phyloP scores from a whole-genome alignment of 2,888 invertebrate genomes.

The Isotomurus palustris region DNA sequence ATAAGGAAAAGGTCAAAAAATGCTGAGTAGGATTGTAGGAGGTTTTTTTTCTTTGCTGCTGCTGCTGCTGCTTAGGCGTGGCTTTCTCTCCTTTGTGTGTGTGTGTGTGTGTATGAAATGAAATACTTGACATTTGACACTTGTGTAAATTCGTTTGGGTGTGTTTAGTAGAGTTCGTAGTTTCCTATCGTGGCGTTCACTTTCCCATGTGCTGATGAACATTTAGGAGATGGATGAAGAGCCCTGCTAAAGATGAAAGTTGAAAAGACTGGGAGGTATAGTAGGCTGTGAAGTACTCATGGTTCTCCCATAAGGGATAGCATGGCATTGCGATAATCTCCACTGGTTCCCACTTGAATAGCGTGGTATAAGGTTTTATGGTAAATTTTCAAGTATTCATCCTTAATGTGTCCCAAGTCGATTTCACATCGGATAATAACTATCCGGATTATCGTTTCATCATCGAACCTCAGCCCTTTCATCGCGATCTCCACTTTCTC shows the following conservation, averaged over 20 bases:
- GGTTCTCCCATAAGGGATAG: constrained; percentile 58
- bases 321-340: constrained; percentile 62
- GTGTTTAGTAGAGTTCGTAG: too few species aligned
- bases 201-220: too few species aligned
- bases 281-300: too few species aligned
- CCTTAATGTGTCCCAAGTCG: constrained; percentile 65
- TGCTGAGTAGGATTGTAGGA: too few species aligned
- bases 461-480: constrained; percentile 30
- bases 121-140: too few species aligned
- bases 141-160: too few species aligned
- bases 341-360: constrained; percentile 61
- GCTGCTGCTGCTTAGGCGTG: too few species aligned
- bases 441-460: constrained; percentile 30
- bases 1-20: too few species aligned
- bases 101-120: too few species aligned
- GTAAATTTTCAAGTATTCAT: constrained; percentile 65
- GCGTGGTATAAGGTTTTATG: constrained; percentile 64
- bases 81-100: too few species aligned
- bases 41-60: too few species aligned
- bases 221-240: neutral
- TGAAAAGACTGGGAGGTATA: constrained; percentile 45
- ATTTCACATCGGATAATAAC: constrained; percentile 62
- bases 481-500: constrained; percentile 61
- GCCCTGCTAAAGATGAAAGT: neutral
- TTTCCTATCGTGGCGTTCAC: too few species aligned